These are phyloP conservation scores for Colossoma macropomum DNA, from an alignment of 2,113 vertebrate genomes.

Conservation along the genomic window DNA sequence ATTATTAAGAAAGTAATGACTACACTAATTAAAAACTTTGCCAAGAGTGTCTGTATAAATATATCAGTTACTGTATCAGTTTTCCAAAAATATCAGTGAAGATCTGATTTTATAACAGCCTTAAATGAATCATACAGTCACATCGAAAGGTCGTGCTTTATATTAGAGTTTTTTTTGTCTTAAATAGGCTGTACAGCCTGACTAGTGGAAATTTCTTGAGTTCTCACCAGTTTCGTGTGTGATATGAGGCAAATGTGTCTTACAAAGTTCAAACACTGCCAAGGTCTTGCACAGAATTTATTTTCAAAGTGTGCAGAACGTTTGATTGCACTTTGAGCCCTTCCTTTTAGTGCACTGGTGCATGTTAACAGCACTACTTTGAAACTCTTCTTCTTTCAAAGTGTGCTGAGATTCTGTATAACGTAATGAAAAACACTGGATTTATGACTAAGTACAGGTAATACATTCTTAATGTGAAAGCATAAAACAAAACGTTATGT, in stretches of 20 bases:
- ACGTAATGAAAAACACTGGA: slow-evolving; percentile 55
- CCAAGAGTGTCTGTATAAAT: slow-evolving; percentile 33
- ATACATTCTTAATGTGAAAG: slow-evolving; percentile 67
- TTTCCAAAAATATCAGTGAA: too few relatives aligned
- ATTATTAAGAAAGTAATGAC: background rate
- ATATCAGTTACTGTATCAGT: background rate
- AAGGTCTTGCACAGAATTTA: slow-evolving; percentile 54
- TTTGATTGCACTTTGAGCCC: slow-evolving; percentile 63
- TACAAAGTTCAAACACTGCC: slow-evolving; percentile 54
- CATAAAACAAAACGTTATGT: slow-evolving; percentile 68
- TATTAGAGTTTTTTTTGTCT: too few relatives aligned
- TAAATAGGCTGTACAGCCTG: slow-evolving; percentile 43
- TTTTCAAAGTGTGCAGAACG: slow-evolving; percentile 62
- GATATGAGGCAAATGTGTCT: slow-evolving; percentile 55
- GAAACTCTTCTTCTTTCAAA: slow-evolving; percentile 49
- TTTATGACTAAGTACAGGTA: slow-evolving; percentile 62
- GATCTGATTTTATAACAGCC: background rate
- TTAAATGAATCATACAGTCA: background rate
- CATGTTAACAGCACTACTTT: slow-evolving; percentile 58
- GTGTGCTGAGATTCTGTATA: slow-evolving; percentile 51
- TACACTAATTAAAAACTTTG: slow-evolving; percentile 52
- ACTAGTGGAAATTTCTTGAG: background rate
- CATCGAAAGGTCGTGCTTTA: too few relatives aligned
- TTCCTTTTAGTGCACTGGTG: slow-evolving; percentile 60
- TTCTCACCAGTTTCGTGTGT: slow-evolving; percentile 4